Conservation (phyloP, 2,797 vertebrate genomes). For the Falco peregrinus region DNA sequence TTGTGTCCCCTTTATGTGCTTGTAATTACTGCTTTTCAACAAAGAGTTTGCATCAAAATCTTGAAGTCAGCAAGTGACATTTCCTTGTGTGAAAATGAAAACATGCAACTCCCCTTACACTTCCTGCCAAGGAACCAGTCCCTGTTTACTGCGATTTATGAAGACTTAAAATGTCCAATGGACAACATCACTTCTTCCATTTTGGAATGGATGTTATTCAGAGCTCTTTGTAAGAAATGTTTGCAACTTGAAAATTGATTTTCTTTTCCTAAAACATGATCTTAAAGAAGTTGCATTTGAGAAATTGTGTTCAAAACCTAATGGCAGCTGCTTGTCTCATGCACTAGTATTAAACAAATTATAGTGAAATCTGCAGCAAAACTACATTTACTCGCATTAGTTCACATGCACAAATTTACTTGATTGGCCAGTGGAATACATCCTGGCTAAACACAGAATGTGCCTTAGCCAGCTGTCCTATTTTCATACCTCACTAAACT, state of each 20-base stretch:
- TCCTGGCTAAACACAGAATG: neutral
- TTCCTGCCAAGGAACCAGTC: neutral
- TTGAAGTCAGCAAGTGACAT: neutral
- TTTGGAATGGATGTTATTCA: neutral
- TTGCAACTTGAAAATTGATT: neutral
- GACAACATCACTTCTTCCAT: neutral
- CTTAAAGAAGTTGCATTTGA: neutral
- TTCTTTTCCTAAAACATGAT: neutral
- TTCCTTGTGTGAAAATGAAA: neutral
- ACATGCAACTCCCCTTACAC: neutral
- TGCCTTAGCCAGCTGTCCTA: neutral
- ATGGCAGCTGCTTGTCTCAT: neutral
- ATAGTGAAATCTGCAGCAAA: neutral
- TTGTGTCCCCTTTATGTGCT: neutral
- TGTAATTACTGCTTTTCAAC: neutral
- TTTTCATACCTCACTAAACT: neutral
- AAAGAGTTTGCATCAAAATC: neutral
- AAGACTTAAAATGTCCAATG: neutral
- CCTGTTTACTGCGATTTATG: neutral
- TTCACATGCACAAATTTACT: neutral
- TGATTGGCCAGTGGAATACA: neutral
- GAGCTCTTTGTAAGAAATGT: neutral
- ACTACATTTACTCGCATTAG: neutral
- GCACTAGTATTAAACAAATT: accelerated
- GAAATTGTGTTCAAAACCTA: neutral